Base-by-base conservation (phyloP, 2,888 invertebrate species). In the Eupithecia subfuscata region DNA sequence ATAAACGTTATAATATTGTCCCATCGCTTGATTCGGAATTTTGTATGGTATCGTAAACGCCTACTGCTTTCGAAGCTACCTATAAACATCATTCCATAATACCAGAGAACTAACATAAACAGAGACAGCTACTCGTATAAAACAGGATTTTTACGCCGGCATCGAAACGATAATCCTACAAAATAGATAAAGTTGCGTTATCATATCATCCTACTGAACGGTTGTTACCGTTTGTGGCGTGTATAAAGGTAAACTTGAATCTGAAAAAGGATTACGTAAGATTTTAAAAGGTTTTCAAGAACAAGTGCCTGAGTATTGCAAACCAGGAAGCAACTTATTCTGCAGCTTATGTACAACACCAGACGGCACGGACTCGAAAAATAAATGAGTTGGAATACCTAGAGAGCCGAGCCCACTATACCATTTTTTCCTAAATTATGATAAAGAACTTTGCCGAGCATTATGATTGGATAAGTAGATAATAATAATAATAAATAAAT, bases 121-220 rank as follows among this genome's bases (percentile, higher is more conserved):
- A 64, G 16, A 45, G 70, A 71, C 75, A 73, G 48, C 65, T 37
- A 72, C 67, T 72, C 70, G 72, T 48, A 72, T 77, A 77, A 77
- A 77, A 72, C 40, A 45, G 78, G 78, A 78, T 80, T 73, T 73
- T 76, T 77, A 78, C 75, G 74, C 22, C 69, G 70, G 40, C 37
- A 69, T 60, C 52, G 71, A 74, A 71, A 56, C 75, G 70, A 73
- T 76, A 71, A 76, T 71, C 75, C 74, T 71, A 77, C 77, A 77
- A 79, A 82, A 78, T 75, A 76, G 74, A 77, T 79, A 79, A 77
- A 78, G 37, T n/a, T 40, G 34, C 11, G 65, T 34, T 34, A 18
- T 9, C 65, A 34, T 34, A 18, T 9, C 65, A 34, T 65, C 34
- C 37, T 37, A 25, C 25, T 16, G 30, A 64, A 30, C 14, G 30